Conservation (phyloP, 2,113 vertebrate species). For the Rhizomys pruinosus region DNA sequence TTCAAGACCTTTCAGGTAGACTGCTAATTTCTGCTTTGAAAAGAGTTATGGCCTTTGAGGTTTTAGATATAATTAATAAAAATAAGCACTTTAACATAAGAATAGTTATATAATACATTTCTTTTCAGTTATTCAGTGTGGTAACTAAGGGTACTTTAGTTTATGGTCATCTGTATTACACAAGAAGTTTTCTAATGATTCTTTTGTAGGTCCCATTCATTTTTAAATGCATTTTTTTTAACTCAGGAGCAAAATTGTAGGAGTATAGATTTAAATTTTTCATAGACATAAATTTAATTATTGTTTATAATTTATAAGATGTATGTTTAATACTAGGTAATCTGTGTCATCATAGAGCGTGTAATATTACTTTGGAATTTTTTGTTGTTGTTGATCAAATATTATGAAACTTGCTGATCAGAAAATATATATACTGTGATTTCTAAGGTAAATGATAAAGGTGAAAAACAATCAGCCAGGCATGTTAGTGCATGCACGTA, state of each 20-base stretch:
- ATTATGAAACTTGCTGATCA: constrained; percentile 6
- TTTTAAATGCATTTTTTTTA: constrained; percentile 31
- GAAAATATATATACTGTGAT: background rate
- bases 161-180: background rate
- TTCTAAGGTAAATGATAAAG: constrained; percentile 39
- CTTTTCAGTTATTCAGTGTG: background rate
- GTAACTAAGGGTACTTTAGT: background rate
- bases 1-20: constrained; percentile 97
- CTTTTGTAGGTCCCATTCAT: constrained; percentile 15
- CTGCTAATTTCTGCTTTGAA: constrained; percentile 40
- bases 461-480: background rate
- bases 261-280: background rate
- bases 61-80: constrained; percentile 7
- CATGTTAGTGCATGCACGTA: background rate
- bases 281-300: constrained; percentile 28
- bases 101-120: background rate
- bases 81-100: background rate
- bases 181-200: constrained; percentile 45
- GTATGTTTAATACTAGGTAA: background rate
- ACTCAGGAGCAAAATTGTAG: constrained; percentile 47
- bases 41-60: constrained; percentile 41
- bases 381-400: background rate
- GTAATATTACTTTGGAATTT: background rate
- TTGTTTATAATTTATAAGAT: background rate
- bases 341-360: background rate